These are phyloP conservation scores for Drosophila buzzatii DNA, from an alignment of 2,888 invertebrate species.

Conservation along the genomic window DNA sequence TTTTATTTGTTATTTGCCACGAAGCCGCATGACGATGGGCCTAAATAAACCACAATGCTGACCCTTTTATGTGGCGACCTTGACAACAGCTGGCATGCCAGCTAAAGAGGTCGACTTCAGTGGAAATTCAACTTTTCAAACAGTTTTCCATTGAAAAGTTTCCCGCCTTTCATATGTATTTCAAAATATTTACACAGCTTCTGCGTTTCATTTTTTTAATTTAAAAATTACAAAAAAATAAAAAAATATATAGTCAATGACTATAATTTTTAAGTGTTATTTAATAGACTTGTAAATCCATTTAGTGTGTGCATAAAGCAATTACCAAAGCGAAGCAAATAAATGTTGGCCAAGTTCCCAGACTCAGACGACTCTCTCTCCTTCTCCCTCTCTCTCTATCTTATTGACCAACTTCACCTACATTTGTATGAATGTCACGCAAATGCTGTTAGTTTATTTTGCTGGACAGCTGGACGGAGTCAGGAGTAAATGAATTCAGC, in stretches of 20 bases:
- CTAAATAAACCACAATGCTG: constrained; percentile 24
- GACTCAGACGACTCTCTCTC: no score
- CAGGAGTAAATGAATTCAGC: constrained; percentile 31
- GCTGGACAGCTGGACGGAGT: constrained; percentile 17
- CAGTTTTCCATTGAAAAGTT: constrained; percentile 20
- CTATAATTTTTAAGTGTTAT: constrained; percentile 4
- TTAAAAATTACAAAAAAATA: background rate
- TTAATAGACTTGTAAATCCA: constrained; percentile 23
- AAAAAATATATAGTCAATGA: no score
- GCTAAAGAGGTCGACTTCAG: constrained; percentile 3
- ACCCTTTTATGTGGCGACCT: constrained; percentile 26
- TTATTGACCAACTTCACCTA: constrained; percentile 1
- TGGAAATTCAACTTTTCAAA: constrained; percentile 25
- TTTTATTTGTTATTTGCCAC: constrained; percentile 40
- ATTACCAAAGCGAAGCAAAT: constrained; percentile 28
- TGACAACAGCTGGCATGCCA: constrained; percentile 22
- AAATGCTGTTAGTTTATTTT: constrained; percentile 65
- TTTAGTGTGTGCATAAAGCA: constrained; percentile 21
- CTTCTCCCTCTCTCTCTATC: no score
- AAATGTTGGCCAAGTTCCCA: constrained; percentile 21
- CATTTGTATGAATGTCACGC: constrained; percentile 62
- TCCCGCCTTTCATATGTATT: background rate
- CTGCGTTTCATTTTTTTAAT: background rate
- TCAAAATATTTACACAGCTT: no score
- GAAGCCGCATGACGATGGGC: constrained; percentile 7